Evolutionary conservation across 30 jellyfish, hydroid and myxozoan genomes (phyloP).

Genomic region (Calvadosia cruxmelitensis): DNA sequence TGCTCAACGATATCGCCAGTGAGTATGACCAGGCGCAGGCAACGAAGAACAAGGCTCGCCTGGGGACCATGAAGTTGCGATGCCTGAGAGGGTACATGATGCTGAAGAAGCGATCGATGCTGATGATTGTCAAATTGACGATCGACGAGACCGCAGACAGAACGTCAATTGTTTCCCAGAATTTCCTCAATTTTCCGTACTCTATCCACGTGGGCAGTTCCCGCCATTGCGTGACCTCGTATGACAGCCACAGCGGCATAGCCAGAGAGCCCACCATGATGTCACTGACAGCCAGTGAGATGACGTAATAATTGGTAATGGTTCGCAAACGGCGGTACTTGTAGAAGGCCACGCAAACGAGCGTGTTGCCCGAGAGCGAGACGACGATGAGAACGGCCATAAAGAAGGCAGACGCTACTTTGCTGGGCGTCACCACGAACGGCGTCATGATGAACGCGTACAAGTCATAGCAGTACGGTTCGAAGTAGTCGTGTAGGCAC

Average conservation of each 20-base stretch:
- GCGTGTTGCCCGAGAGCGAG: slow-evolving; percentile 53
- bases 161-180: slow-evolving; percentile 51
- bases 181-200: slow-evolving; percentile 8
- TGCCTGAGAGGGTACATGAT: slow-evolving; percentile 58
- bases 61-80: slow-evolving; percentile 48
- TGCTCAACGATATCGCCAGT: slow-evolving; percentile 25
- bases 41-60: slow-evolving; percentile 26
- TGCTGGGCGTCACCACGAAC: slow-evolving; percentile 17
- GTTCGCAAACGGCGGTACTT: slow-evolving; percentile 58
- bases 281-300: slow-evolving; percentile 70
- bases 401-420: slow-evolving; percentile 42
- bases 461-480: neutral
- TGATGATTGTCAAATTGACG: slow-evolving; percentile 51
- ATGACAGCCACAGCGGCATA: slow-evolving; percentile 74
- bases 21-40: slow-evolving; percentile 55
- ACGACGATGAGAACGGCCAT: slow-evolving; percentile 31
- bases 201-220: slow-evolving; percentile 56
- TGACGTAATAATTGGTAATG: slow-evolving; percentile 49
- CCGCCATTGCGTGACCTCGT: slow-evolving; percentile 48
- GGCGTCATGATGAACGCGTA: neutral
- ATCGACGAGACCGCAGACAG: slow-evolving; percentile 71
- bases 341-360: slow-evolving; percentile 37
- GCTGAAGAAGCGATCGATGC: slow-evolving; percentile 73
- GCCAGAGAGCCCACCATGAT: slow-evolving; percentile 52
- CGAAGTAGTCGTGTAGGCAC: neutral